Conservation (phyloP, 2,888 invertebrate species). For the Aphidius colemani region DNA sequence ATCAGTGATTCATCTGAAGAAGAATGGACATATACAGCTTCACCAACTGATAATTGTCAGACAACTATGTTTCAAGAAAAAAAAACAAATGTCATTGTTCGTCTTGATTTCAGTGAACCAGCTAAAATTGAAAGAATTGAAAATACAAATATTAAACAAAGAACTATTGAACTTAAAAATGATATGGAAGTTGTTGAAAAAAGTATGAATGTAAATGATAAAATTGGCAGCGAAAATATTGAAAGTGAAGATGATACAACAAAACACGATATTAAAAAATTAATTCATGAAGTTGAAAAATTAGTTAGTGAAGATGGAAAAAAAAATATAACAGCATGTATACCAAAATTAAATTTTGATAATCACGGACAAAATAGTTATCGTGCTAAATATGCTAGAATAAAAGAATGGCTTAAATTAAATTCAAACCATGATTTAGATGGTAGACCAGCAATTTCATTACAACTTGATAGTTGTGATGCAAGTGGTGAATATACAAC, state of each 20-base stretch:
- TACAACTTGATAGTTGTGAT: conserved; percentile 79
- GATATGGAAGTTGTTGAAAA: conserved; percentile 52
- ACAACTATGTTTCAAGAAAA: conserved; percentile 35
- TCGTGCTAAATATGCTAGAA: conserved; percentile 69
- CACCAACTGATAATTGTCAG: conserved; percentile 37
- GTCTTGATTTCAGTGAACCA: conserved; percentile 48
- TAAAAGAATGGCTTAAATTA: conserved; percentile 74
- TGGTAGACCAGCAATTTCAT: conserved; percentile 44
- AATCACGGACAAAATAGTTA: conserved; percentile 63
- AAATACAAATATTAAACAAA: conserved; percentile 28
- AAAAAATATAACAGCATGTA: conserved; percentile 59
- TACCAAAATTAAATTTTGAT: conserved; percentile 64
- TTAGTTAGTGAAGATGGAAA: conserved; percentile 70
- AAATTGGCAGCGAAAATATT: conserved; percentile 42
- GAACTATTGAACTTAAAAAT: conserved; percentile 35
- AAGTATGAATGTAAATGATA: conserved; percentile 38
- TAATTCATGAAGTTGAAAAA: conserved; percentile 81
- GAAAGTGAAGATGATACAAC: conserved; percentile 62
- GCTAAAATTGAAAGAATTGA: conserved; percentile 36
- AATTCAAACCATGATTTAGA: conserved; percentile 53
- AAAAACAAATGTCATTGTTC: conserved; percentile 47
- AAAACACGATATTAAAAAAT: conserved; percentile 68
- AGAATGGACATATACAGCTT: conserved; percentile 70
- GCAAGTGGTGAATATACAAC: conserved; percentile 89
- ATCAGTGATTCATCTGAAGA: conserved; percentile 67